Conservation (phyloP, 2,113 vertebrate genomes). For the Protomyctophum bolini region DNA sequence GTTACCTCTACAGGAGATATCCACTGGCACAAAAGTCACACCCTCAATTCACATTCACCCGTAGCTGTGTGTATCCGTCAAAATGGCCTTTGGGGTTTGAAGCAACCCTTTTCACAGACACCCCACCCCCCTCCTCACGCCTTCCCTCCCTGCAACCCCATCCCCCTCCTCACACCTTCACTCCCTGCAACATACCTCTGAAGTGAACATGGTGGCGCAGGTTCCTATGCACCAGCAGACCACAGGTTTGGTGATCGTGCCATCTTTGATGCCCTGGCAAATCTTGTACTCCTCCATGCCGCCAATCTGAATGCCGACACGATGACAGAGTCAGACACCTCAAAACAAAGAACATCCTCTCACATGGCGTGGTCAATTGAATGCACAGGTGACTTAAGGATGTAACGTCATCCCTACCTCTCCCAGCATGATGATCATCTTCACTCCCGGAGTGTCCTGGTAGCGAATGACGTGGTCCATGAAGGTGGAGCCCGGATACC, state of each 20-base stretch:
- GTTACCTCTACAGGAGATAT: too few species aligned
- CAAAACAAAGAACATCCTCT: neutral
- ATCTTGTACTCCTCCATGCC: conserved; percentile 97
- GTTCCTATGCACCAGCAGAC: conserved; percentile 99
- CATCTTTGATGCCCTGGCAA: conserved; percentile 88
- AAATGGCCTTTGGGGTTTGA: too few species aligned
- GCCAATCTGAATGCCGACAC: conserved; percentile 83
- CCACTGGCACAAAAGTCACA: neutral
- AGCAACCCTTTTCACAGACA: too few species aligned
- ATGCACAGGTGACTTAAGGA: neutral
- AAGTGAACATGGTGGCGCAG: conserved; percentile 97
- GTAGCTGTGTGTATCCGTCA: too few species aligned
- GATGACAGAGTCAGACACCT: neutral
- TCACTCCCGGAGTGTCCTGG: conserved; percentile 91
- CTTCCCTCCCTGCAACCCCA: conserved; percentile 4
- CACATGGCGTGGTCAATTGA: neutral
- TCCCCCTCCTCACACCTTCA: neutral
- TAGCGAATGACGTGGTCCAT: conserved; percentile 97
- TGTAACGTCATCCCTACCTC: conserved; percentile 79
- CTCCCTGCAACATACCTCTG: conserved; percentile 83
- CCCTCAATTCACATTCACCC: neutral
- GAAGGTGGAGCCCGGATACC: conserved; percentile 95
- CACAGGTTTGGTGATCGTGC: conserved; percentile 92
- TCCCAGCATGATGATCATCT: conserved; percentile 97
- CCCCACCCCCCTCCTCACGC: neutral